These are phyloP conservation scores for Trachemys scripta DNA, from an alignment of 2,113 vertebrate species.

Conservation along the genomic window DNA sequence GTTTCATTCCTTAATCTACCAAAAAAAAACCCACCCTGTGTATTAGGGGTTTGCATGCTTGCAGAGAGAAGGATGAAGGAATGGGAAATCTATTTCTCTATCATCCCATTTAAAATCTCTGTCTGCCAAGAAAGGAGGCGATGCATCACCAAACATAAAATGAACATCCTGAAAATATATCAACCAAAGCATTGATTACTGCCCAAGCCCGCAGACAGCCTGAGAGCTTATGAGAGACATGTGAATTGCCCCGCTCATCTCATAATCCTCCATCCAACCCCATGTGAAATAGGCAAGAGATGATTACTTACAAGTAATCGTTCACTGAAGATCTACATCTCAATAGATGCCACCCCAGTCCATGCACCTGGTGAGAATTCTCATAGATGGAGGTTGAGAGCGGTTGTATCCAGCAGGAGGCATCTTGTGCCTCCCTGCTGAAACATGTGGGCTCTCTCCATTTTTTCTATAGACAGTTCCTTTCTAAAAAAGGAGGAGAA, in stretches of 20 bases:
- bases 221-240: background rate
- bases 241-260: conserved; percentile 40
- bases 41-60: background rate
- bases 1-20: background rate
- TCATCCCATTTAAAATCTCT: background rate
- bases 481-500: background rate
- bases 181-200: conserved; percentile 12
- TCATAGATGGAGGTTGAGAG: background rate
- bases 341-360: background rate
- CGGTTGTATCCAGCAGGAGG: background rate
- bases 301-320: background rate
- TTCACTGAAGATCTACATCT: background rate
- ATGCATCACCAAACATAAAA: background rate
- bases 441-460: background rate
- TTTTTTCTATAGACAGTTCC: background rate
- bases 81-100: background rate
- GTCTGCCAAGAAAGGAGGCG: background rate
- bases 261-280: background rate
- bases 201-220: conserved; percentile 29
- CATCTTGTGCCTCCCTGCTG: background rate
- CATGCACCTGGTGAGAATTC: background rate
- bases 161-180: background rate
- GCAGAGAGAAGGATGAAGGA: background rate
- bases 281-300: background rate
- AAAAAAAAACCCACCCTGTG: background rate